These are phyloP conservation scores for Alcis repandata DNA, from an alignment of 2,888 invertebrate genomes.

Conservation along the genomic window DNA sequence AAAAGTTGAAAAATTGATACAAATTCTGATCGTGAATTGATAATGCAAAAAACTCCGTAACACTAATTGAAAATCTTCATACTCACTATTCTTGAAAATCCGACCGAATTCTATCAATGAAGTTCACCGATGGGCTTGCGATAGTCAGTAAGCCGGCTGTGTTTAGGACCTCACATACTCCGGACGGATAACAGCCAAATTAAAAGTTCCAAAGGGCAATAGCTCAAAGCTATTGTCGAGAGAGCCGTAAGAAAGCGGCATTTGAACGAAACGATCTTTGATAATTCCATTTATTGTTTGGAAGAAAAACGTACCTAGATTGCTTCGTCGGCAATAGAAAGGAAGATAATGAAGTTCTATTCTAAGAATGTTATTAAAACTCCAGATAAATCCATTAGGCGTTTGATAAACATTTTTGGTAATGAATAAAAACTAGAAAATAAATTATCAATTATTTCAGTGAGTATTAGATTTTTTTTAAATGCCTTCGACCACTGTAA, in stretches of 20 bases:
- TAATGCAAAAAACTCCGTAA: too few species aligned
- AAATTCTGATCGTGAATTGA: too few species aligned
- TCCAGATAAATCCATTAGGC: not conserved
- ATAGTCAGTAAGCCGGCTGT: not conserved
- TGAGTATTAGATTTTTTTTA: too few species aligned
- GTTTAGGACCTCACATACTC: slow-evolving; percentile 25
- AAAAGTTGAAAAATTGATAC: too few species aligned
- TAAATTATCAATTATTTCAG: not conserved
- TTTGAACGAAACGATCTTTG: slow-evolving; percentile 23
- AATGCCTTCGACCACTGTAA: too few species aligned
- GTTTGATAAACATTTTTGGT: not conserved
- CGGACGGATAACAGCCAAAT: slow-evolving; percentile 36
- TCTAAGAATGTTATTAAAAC: not conserved
- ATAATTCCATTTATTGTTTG: slow-evolving; percentile 25
- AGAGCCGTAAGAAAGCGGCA: slow-evolving; percentile 22
- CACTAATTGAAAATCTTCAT: too few species aligned
- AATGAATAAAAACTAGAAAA: too few species aligned
- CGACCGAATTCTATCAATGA: not conserved
- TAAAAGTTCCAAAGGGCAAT: slow-evolving; percentile 45
- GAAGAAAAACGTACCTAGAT: slow-evolving; percentile 5
- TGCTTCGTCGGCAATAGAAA: slow-evolving; percentile 7
- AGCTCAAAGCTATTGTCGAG: slow-evolving; percentile 37
- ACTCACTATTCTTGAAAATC: too few species aligned
- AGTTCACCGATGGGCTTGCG: not conserved
- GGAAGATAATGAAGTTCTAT: slow-evolving; percentile 1